phyloP scores from a whole-genome alignment of 2,888 invertebrate species.

The Caenorhabditis becei region DNA sequence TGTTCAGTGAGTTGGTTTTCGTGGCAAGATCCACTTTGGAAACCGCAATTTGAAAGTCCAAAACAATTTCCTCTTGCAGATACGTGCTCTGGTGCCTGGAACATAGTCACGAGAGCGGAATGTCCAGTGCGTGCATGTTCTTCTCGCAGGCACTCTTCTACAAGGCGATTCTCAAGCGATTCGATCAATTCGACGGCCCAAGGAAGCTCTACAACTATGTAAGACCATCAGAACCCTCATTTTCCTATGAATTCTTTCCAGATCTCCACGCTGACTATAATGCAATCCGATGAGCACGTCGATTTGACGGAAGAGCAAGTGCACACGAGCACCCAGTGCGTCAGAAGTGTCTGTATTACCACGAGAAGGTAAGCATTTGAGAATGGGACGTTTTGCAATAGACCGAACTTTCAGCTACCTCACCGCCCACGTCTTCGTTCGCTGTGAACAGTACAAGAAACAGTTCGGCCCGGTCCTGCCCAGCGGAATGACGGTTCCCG shows the following conservation, averaged over 20 bases:
- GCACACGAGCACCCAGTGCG: slow-evolving; percentile 92
- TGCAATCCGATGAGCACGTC: slow-evolving; percentile 85
- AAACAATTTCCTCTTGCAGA: slow-evolving; percentile 83
- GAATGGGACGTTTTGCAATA: too few relatives aligned
- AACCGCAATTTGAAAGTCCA: neutral
- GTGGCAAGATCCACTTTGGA: too few relatives aligned
- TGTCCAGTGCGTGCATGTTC: slow-evolving; percentile 98
- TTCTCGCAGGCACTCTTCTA: slow-evolving; percentile 89
- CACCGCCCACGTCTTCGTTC: slow-evolving; percentile 91
- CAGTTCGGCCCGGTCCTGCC: slow-evolving; percentile 1
- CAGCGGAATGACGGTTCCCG: slow-evolving; percentile 38
- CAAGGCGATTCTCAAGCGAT: slow-evolving; percentile 93
- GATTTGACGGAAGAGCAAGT: slow-evolving; percentile 90
- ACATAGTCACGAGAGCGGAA: slow-evolving; percentile 96
- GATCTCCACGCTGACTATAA: slow-evolving; percentile 91
- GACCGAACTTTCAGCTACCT: too few relatives aligned
- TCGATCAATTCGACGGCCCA: slow-evolving; percentile 94
- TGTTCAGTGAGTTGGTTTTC: slow-evolving; percentile 69
- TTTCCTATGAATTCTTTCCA: too few relatives aligned
- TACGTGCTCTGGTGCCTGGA: slow-evolving; percentile 96
- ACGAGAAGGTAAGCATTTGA: too few relatives aligned
- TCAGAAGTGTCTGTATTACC: slow-evolving; percentile 92
- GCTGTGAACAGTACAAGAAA: slow-evolving; percentile 85
- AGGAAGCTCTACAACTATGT: slow-evolving; percentile 95
- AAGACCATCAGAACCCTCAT: slow-evolving; percentile 69